Evolutionary conservation across 1,140 invertebrate genomes (phyloP).

Genomic region (Cataglyphis hispanica): DNA sequence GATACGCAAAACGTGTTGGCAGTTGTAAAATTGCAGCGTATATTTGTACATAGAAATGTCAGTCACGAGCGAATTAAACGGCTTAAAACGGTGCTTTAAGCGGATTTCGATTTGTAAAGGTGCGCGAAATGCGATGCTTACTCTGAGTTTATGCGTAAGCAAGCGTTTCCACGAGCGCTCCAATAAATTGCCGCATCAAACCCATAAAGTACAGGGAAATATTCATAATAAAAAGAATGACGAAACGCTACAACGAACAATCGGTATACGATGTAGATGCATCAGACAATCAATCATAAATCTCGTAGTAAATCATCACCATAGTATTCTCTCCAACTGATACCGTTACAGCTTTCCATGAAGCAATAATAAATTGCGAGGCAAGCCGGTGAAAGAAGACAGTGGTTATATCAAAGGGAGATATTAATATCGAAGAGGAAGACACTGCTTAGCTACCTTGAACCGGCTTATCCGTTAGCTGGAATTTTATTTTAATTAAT

Average conservation of each 20-base stretch:
- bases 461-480: conserved; percentile 20
- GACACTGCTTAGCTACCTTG: conserved; percentile 1
- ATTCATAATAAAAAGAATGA: conserved; percentile 1
- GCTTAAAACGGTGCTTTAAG: conserved; percentile 49
- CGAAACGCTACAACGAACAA: conserved; percentile 15
- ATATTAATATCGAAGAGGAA: conserved; percentile 69
- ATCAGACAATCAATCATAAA: conserved; percentile 25
- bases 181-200: conserved; percentile 63
- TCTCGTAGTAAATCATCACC: conserved; percentile 40
- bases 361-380: conserved; percentile 59
- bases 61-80: conserved; percentile 58
- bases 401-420: conserved; percentile 32
- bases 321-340: background rate
- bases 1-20: background rate
- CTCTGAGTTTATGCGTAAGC: conserved; percentile 25
- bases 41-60: conserved; percentile 39
- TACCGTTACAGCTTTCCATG: background rate
- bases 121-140: conserved; percentile 17
- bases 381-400: background rate
- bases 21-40: conserved; percentile 41
- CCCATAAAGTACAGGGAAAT: conserved; percentile 53
- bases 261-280: background rate
- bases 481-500: conserved; percentile 79
- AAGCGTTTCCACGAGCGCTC: conserved; percentile 48
- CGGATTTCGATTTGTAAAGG: conserved; percentile 55